Percentiles rank a stretch among this genome's conserved stretches.
phyloP scores from a whole-genome alignment of 2,888 invertebrate species.

The Agonopterix arenella region DNA sequence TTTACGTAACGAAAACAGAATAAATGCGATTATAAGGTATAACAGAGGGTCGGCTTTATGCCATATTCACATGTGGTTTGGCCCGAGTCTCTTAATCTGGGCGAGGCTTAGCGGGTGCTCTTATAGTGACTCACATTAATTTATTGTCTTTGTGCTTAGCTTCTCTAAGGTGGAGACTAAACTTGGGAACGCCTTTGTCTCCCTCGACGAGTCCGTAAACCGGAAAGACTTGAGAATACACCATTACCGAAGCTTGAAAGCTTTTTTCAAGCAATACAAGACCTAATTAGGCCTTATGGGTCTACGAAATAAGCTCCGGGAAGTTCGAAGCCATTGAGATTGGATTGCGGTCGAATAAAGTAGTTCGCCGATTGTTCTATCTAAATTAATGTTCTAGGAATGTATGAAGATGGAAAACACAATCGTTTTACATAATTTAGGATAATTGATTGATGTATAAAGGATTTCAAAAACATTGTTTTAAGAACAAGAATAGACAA shows the following conservation, averaged over 20 bases:
- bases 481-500: background rate
- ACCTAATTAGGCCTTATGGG: conserved; percentile 5
- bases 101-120: conserved; percentile 42
- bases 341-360: conserved; percentile 2
- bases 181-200: conserved; percentile 40
- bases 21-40: conserved; percentile 25
- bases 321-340: conserved; percentile 3
- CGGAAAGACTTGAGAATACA: conserved; percentile 13
- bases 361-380: background rate
- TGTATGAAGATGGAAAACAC: background rate
- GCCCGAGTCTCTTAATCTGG: conserved; percentile 44
- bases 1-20: conserved; percentile 5
- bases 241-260: conserved; percentile 16
- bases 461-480: no score
- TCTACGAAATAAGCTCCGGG: conserved; percentile 1
- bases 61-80: conserved; percentile 48
- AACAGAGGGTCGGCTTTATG: conserved; percentile 32
- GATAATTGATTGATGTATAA: background rate
- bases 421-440: background rate
- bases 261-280: conserved; percentile 13
- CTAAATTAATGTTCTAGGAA: background rate
- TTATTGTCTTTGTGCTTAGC: conserved; percentile 54
- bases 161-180: conserved; percentile 36
- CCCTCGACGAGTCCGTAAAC: conserved; percentile 16
- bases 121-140: conserved; percentile 45